Conservation (phyloP, 92 coral and sea anemone genomes). For the Phenganax stokvisi region DNA sequence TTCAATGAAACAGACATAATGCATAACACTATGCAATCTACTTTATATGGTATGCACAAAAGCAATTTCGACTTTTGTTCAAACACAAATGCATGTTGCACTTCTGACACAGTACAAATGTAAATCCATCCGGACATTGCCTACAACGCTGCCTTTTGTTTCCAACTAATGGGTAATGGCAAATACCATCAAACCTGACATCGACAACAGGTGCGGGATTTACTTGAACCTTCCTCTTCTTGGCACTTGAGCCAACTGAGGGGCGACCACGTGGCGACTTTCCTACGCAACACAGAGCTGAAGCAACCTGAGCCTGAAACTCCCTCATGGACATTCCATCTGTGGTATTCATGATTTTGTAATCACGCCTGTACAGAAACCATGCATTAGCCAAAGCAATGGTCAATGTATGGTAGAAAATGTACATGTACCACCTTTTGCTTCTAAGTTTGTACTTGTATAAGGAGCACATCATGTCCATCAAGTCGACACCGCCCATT, state of each 20-base stretch:
- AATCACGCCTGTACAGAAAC: slow-evolving; percentile 9
- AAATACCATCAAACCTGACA: slow-evolving; percentile 3
- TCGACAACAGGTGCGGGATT: background rate
- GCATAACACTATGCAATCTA: background rate
- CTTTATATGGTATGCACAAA: background rate
- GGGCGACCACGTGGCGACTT: background rate
- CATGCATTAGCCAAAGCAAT: slow-evolving; percentile 6
- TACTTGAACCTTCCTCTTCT: slow-evolving; percentile 6
- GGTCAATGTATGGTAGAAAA: slow-evolving; percentile 15
- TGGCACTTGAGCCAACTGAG: background rate
- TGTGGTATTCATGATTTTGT: background rate
- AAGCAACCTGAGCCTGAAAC: background rate
- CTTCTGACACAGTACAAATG: background rate
- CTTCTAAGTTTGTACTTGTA: slow-evolving; percentile 22
- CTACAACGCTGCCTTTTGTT: slow-evolving; percentile 12
- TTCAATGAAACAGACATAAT: background rate
- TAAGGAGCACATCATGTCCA: background rate
- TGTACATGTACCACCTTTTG: slow-evolving; percentile 24
- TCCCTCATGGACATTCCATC: background rate
- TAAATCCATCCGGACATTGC: slow-evolving; percentile 8
- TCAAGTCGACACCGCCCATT: slow-evolving; percentile 16
- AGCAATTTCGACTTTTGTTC: background rate
- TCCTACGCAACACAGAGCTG: background rate
- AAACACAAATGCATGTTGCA: background rate
- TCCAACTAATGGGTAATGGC: background rate